A percentile compares a stretch with the other conserved stretches of the same genome.
Evolutionary conservation across 2,888 invertebrate species (phyloP).

Genomic region (Coremacera marginata): DNA sequence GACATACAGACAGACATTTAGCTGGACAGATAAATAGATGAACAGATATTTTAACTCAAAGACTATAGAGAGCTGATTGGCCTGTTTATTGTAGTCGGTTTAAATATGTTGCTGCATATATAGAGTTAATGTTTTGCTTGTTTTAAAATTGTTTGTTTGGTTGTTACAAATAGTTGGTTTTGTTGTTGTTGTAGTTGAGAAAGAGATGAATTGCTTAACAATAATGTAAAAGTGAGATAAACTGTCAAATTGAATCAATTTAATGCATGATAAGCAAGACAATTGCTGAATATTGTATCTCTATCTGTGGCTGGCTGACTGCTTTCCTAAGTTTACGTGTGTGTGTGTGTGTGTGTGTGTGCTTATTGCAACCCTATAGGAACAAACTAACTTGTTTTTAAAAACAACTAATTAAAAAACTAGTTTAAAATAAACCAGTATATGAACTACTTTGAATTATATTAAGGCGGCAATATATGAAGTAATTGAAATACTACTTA

Average conservation of each 20-base stretch:
- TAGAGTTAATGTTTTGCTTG: no score
- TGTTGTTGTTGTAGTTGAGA: neutral
- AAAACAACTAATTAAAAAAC: no score
- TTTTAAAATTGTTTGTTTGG: neutral
- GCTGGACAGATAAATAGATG: constrained; percentile 27
- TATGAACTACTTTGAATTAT: no score
- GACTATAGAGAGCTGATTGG: neutral
- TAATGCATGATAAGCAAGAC: constrained; percentile 36
- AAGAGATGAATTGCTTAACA: neutral
- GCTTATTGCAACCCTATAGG: no score
- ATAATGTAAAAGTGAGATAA: constrained; percentile 30
- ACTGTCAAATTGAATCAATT: constrained; percentile 41
- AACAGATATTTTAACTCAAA: neutral
- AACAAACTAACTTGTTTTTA: no score
- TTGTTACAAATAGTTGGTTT: neutral
- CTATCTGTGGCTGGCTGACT: neutral
- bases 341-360: neutral
- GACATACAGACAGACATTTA: neutral
- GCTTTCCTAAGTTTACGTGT: no score
- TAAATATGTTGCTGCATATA: neutral
- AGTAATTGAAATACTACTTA: no score
- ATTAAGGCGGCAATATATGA: no score
- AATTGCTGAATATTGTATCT: constrained; percentile 19
- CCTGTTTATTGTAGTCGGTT: neutral
- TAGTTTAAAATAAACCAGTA: no score